These are phyloP conservation scores for Nixonia krombeini DNA, from an alignment of 1,140 invertebrate genomes.

Conservation along the genomic window DNA sequence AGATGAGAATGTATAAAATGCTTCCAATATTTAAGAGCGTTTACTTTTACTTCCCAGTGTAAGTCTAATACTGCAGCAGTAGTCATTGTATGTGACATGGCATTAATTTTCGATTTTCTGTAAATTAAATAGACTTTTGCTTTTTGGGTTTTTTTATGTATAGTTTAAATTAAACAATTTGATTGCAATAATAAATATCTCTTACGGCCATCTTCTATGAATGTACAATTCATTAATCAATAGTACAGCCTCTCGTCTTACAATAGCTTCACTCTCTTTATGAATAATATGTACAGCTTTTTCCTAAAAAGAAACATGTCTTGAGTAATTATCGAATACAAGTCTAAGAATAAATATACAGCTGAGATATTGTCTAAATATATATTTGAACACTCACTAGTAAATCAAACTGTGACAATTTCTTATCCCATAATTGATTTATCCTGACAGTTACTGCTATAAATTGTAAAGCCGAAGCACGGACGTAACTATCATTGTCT, in stretches of 20 bases:
- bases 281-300: conserved; percentile 75
- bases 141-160: not conserved
- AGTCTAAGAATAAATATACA: not conserved
- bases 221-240: conserved; percentile 78
- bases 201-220: conserved; percentile 75
- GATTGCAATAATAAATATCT: conserved; percentile 18
- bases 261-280: conserved; percentile 82
- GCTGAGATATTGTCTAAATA: not conserved
- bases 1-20: conserved; percentile 77
- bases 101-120: conserved; percentile 57
- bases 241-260: conserved; percentile 78
- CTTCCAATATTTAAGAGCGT: conserved; percentile 80
- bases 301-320: conserved; percentile 70
- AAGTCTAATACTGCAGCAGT: conserved; percentile 78
- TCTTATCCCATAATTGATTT: conserved; percentile 76
- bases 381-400: conserved; percentile 70
- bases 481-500: conserved; percentile 81
- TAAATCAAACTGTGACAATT: conserved; percentile 75
- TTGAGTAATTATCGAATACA: conserved; percentile 4
- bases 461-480: conserved; percentile 80
- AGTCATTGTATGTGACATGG: conserved; percentile 73
- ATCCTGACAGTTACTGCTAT: conserved; percentile 78
- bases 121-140: conserved; percentile 7
- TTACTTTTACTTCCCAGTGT: conserved; percentile 84
- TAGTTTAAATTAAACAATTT: conserved; percentile 4